Conservation (phyloP, 2,113 vertebrate genomes). For the Butorides virescens region DNA sequence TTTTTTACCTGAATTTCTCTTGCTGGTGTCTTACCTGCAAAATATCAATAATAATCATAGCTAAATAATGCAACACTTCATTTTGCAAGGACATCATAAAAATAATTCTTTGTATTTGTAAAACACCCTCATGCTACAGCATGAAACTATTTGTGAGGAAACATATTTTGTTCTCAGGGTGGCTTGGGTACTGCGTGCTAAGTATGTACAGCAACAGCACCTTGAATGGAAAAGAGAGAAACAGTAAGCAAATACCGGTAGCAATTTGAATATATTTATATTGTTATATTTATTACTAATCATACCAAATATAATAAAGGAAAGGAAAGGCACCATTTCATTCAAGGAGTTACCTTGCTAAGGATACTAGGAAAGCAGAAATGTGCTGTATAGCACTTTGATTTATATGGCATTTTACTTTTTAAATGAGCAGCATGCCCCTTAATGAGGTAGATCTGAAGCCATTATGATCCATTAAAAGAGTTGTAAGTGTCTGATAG, state of each 20-base stretch:
- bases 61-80: background rate
- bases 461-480: background rate
- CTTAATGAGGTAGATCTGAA: background rate
- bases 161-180: background rate
- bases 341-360: background rate
- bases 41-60: background rate
- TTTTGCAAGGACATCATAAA: background rate
- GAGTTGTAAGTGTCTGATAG: background rate
- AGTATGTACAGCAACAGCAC: background rate
- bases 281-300: background rate
- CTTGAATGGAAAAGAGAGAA: background rate
- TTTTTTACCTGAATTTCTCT: background rate
- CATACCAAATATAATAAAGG: background rate
- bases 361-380: background rate
- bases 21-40: background rate
- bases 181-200: background rate
- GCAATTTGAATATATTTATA: background rate
- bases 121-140: background rate
- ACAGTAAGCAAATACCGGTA: background rate
- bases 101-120: background rate
- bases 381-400: background rate
- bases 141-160: background rate
- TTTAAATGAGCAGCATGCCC: background rate
- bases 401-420: background rate
- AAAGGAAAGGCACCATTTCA: background rate